Base-by-base conservation (phyloP, 1,140 invertebrate species). In the Pentalonia nigronervosa region DNA sequence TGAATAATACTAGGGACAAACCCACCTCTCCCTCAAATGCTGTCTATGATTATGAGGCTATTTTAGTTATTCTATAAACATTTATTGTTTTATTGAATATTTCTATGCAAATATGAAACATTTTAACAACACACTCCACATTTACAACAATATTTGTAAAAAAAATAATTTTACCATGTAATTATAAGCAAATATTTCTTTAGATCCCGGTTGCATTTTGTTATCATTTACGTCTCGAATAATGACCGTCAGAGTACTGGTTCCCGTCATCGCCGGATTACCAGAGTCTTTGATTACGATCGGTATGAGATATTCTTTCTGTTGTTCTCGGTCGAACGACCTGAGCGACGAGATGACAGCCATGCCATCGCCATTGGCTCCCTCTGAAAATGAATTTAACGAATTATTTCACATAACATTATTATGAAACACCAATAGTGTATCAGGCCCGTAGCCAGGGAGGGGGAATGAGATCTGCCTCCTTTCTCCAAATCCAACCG, bases 161-260 rank as follows among this genome's bases (percentile, higher is more conserved):
- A n/a, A 47, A 45, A 14, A 86, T 9, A 23, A 83, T 81, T 95
- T 95, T 95, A 97, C 97, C 96, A 96, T 97, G 94, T 99, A 99
- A 95, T 99, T 99, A 95, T 99, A 99, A 0, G 99, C 98, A 95
- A 99, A 98, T 94, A 99, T 99, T 94, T 99, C 98, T 95, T 99
- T 99, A 2, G 97, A 97, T 0, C 99, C 99, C 1, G 98, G 98
- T 95, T 98, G 97, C 98, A 99, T 99, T 95, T 98, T 98, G 95
- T 99, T 99, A 95, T 99, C 99, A 95, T 99, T 99, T 3, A 98
- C 97, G 95, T 99, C 98, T 41, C 99, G 98, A 94, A 99, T 99
- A 41, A 99, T 98, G 17, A 99, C 98, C 0, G 98, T 99, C 11
- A 99, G 95, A 0, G 98, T 99, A 94, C 98, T 99, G 6, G 98